Conservation (phyloP, 2,113 vertebrate species). For the Cephalopterus ornatus region DNA sequence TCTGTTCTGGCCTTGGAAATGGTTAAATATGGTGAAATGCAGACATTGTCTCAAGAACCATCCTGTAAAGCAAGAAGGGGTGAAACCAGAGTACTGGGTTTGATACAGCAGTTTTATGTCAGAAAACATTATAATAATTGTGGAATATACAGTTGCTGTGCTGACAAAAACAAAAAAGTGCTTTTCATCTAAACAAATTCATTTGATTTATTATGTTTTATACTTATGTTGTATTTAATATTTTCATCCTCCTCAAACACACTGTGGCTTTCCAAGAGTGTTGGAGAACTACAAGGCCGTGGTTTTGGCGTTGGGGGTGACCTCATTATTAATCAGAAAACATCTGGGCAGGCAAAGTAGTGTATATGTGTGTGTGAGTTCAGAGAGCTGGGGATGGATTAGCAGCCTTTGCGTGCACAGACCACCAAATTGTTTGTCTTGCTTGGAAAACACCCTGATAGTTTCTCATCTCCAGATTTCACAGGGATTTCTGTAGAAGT, state of each 20-base stretch:
- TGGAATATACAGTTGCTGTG: conserved; percentile 28
- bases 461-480: neutral
- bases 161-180: conserved; percentile 41
- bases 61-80: neutral
- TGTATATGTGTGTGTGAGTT: neutral
- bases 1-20: neutral
- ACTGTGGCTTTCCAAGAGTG: neutral
- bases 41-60: neutral
- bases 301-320: conserved; percentile 4
- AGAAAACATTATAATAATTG: conserved; percentile 39
- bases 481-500: neutral
- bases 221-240: neutral
- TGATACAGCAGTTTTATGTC: conserved; percentile 49
- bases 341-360: conserved; percentile 42
- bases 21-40: neutral
- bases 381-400: neutral
- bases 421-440: neutral
- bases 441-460: neutral
- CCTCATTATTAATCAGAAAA: conserved; percentile 57
- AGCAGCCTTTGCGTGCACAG: neutral
- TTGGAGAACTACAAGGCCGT: neutral
- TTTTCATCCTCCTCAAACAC: conserved; percentile 14
- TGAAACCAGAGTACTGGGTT: neutral
- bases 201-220: conserved; percentile 51
- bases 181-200: conserved; percentile 56